Evolutionary conservation across 2,113 vertebrate genomes (phyloP).

Genomic region (Neopipo cinnamomea): DNA sequence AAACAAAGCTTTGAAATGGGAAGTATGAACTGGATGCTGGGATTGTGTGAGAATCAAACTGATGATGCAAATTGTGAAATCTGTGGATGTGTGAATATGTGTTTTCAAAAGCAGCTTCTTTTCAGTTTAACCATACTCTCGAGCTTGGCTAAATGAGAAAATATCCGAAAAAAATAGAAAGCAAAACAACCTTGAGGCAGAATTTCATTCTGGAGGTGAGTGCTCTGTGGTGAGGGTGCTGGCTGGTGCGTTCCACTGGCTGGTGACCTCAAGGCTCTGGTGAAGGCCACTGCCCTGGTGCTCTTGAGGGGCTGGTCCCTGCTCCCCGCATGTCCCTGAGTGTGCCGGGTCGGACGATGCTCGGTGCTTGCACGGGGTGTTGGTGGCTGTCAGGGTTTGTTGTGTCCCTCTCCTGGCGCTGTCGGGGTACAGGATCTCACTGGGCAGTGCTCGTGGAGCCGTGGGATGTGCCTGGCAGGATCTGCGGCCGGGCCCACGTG

Average conservation of each 20-base stretch:
- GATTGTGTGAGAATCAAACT: constrained; percentile 6
- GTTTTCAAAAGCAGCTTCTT: not conserved
- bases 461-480: not conserved
- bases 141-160: not conserved
- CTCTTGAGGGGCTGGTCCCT: not conserved
- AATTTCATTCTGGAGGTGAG: not conserved
- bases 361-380: accelerated
- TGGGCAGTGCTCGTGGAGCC: accelerated
- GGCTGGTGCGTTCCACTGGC: not conserved
- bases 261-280: not conserved
- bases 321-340: accelerated
- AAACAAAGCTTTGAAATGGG: constrained; percentile 19
- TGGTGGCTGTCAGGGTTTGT: not conserved
- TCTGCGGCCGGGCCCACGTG: not conserved
- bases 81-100: not conserved
- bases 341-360: accelerated
- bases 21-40: not conserved
- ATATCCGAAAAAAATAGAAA: not conserved
- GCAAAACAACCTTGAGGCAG: not conserved
- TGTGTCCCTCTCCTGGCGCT: not conserved
- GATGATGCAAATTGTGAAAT: not conserved
- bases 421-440: accelerated
- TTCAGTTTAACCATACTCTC: not conserved
- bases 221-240: not conserved
- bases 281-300: accelerated